Evolutionary conservation across 2,113 vertebrate genomes (phyloP).

Genomic region (Corvus hawaiiensis): DNA sequence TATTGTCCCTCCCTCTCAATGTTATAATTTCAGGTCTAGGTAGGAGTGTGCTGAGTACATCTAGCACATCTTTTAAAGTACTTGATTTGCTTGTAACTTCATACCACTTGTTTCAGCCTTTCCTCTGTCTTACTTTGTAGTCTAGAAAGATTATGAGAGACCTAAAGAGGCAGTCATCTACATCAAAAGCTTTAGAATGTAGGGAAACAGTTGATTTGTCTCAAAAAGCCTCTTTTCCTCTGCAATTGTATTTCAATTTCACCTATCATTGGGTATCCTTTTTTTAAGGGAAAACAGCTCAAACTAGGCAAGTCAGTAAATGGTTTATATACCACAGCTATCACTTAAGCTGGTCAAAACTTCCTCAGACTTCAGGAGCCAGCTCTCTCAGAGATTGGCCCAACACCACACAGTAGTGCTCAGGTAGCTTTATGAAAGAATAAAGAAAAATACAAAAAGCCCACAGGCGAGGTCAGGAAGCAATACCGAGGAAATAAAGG

Average conservation of each 20-base stretch:
- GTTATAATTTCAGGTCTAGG: background rate
- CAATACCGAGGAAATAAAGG: background rate
- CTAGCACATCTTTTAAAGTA: background rate
- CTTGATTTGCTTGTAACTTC: background rate
- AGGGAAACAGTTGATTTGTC: background rate
- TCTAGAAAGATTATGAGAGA: background rate
- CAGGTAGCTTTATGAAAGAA: background rate
- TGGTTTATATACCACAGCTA: background rate
- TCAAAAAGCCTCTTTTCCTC: background rate
- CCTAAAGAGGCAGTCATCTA: background rate
- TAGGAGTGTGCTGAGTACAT: fast-evolving
- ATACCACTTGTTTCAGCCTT: background rate
- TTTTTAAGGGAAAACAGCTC: background rate
- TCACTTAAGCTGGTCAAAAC: background rate
- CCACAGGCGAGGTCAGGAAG: background rate
- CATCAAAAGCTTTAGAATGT: background rate
- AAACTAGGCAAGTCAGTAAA: background rate
- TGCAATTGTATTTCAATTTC: background rate
- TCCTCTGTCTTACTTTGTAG: background rate
- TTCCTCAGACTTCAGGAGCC: background rate
- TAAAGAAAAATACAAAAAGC: background rate
- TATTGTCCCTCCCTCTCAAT: background rate
- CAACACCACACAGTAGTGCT: background rate
- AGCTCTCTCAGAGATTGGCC: background rate
- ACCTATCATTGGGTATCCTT: background rate